Percentiles rank a stretch among this genome's conserved stretches.
phyloP scores from a whole-genome alignment of 2,888 invertebrate genomes.

The Caradrina clavipalpis region DNA sequence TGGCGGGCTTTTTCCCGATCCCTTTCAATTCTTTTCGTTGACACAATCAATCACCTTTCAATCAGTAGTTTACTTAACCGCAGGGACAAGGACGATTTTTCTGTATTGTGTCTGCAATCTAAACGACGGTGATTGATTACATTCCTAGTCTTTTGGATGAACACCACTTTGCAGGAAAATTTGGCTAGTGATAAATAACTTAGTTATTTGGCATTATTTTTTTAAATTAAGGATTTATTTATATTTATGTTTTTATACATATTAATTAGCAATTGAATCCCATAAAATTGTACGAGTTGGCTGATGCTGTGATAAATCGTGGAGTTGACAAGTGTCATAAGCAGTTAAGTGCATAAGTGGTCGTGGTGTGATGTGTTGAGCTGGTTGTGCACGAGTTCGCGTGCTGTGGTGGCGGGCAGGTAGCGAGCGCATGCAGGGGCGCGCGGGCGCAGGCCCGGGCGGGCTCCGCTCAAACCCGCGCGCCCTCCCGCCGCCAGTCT shows the following conservation, averaged over 20 bases:
- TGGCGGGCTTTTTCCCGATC: constrained; percentile 50
- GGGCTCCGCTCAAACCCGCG: constrained; percentile 88
- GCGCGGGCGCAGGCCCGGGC: constrained; percentile 88
- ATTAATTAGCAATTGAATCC: not conserved
- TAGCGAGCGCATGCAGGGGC: constrained; percentile 88
- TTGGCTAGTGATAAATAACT: not conserved
- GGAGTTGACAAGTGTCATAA: constrained; percentile 26
- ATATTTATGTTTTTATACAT: not conserved
- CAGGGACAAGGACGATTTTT: constrained; percentile 66
- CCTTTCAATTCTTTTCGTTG: constrained; percentile 67
- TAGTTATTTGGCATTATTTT: constrained; percentile 1
- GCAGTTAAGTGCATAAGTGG: constrained; percentile 50
- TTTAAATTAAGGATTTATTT: not conserved
- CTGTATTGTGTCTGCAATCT: constrained; percentile 64
- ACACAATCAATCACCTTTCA: constrained; percentile 76
- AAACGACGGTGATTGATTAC: constrained; percentile 72
- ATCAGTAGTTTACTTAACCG: constrained; percentile 71
- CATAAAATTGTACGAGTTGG: constrained; percentile 16
- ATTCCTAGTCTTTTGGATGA: constrained; percentile 23
- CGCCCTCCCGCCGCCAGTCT: constrained; percentile 87
- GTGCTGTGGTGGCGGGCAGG: constrained; percentile 79
- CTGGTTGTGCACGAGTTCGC: constrained; percentile 56
- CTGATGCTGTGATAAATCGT: constrained; percentile 56
- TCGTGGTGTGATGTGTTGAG: constrained; percentile 66
- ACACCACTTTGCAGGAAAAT: constrained; percentile 10